phyloP scores from a whole-genome alignment of 2,797 vertebrate genomes.

The Lagorchestes hirsutus region DNA sequence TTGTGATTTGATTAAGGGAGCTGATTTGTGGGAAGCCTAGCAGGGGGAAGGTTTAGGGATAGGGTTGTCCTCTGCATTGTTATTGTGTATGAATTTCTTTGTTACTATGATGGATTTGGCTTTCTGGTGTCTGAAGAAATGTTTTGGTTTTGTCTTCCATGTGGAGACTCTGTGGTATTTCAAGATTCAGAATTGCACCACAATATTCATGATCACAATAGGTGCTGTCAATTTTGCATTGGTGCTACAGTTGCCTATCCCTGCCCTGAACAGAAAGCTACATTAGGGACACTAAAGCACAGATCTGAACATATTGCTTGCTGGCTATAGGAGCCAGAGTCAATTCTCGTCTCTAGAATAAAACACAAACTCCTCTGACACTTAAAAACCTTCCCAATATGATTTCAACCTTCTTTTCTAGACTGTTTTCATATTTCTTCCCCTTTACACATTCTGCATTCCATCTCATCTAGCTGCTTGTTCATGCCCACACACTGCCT shows the following conservation, averaged over 20 bases:
- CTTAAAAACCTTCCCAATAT: background rate
- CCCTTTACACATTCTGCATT: background rate
- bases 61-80: too few species aligned
- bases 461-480: background rate
- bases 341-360: background rate
- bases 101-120: too few species aligned
- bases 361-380: background rate
- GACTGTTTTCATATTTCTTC: background rate
- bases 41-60: too few species aligned
- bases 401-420: background rate
- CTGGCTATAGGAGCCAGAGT: background rate
- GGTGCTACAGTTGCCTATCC: background rate
- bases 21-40: too few species aligned
- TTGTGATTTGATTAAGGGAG: too few species aligned
- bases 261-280: background rate
- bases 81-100: too few species aligned
- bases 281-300: background rate
- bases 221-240: too few species aligned
- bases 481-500: background rate
- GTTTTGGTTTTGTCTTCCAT: too few species aligned
- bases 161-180: too few species aligned
- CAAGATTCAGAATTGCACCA: too few species aligned
- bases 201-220: too few species aligned
- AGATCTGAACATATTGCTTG: background rate
- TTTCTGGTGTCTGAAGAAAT: too few species aligned